Base-by-base conservation (phyloP, 2,797 vertebrate species). In the Lutjanus argentimaculatus region DNA sequence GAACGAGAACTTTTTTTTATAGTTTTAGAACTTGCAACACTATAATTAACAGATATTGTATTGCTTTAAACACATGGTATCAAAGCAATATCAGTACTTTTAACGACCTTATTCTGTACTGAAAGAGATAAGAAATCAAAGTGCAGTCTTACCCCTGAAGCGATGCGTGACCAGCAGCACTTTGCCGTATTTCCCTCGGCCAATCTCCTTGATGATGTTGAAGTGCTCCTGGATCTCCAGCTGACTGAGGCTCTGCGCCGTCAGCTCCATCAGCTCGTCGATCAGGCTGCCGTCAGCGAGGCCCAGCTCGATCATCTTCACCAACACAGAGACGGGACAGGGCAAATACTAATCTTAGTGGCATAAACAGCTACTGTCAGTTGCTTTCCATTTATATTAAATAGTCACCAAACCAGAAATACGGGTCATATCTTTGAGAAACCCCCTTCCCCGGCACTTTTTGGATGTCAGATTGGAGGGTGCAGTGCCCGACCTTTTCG, bases 161-260 rank as follows among this genome's bases (percentile, higher is more conserved):
- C 95, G 95, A 75, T 96, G 96, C 1, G 94, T 96, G 85, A 96
- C 96, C 82, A 96, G 92, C 77, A 96, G 90, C 71, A 96, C 96
- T 75, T 90, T 93, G 56, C 96, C 96, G 3, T 96, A 96, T 86
- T 96, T 96, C 9, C 96, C 96, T 1, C 95, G 89, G 21, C 96
- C 96, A 2, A 96, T 96, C 88, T 96, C 96, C 85, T 96, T 96
- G 78, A 96, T 81, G 65, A 96, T 36, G 55, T 96, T 94, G 77
- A 96, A 96, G 78, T 93, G 95, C 30, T 96, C 96, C 65, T 92
- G 90, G 83, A 97, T 96, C 90, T 96, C 95, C 75, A 94, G 90
- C 17, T 92, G 75, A 67, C 90, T 65, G 45, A 96, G 89, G 69
- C 95, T 96, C 92, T 96, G 96, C 0, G 95, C 93, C 6, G 95